Conservation (phyloP, 2,113 vertebrate species). For the Montifringilla adamsi region DNA sequence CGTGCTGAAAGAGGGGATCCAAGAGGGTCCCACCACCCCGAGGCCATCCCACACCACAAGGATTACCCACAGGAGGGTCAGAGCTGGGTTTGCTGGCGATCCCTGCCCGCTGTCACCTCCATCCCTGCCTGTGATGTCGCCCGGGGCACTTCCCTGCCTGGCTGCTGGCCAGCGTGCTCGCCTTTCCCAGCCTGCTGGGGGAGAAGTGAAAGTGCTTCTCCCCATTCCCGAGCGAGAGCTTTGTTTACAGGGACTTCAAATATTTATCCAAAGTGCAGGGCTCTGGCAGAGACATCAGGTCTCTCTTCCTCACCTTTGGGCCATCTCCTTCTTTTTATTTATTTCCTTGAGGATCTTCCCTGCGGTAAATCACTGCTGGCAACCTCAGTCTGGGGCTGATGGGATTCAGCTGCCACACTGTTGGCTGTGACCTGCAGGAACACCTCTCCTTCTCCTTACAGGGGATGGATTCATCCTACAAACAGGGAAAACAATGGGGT, state of each 20-base stretch:
- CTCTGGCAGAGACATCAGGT: neutral
- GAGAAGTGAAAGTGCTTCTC: constrained; percentile 24
- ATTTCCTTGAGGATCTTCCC: neutral
- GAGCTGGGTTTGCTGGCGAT: neutral
- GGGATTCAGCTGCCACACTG: neutral
- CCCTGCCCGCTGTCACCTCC: neutral
- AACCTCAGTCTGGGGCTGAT: neutral
- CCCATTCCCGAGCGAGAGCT: neutral
- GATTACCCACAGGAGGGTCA: neutral
- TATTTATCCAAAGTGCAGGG: constrained; percentile 41
- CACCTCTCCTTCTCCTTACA: neutral
- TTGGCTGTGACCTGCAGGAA: neutral
- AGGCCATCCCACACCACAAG: accelerated
- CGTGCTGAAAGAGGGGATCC: neutral
- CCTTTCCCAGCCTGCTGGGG: neutral
- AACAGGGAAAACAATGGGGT: neutral
- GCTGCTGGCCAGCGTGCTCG: neutral
- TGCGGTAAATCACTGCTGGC: constrained; percentile 8
- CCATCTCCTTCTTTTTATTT: constrained; percentile 10
- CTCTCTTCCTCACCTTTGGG: neutral
- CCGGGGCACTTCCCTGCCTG: neutral
- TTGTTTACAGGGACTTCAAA: constrained; percentile 52
- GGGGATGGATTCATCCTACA: neutral
- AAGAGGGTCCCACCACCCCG: neutral
- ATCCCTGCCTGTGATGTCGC: neutral